These are phyloP conservation scores for Gymnogyps californianus DNA, from an alignment of 2,113 vertebrate genomes.

Conservation along the genomic window DNA sequence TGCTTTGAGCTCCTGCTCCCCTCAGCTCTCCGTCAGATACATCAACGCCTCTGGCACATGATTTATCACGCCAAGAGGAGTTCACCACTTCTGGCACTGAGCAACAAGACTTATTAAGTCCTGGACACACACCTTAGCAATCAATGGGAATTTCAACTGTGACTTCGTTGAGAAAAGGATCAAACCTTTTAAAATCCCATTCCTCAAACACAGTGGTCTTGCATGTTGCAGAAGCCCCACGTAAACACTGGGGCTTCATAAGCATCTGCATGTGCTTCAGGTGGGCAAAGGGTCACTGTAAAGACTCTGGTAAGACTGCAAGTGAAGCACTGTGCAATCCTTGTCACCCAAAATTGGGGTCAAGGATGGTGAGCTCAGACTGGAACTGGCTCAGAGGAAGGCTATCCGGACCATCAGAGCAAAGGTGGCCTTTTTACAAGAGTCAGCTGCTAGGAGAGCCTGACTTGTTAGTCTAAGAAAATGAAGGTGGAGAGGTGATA, in stretches of 20 bases:
- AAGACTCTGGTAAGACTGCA: neutral
- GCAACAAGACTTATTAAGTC: slow-evolving; percentile 1
- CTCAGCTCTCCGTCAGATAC: neutral
- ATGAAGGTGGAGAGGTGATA: slow-evolving; percentile 10
- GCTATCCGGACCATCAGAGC: neutral
- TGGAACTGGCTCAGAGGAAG: neutral
- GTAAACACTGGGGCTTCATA: neutral
- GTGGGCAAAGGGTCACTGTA: neutral
- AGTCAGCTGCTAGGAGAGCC: neutral
- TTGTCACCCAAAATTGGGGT: neutral
- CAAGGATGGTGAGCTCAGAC: neutral
- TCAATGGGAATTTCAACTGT: neutral
- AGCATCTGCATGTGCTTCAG: neutral
- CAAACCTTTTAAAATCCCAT: neutral
- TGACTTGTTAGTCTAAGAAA: neutral
- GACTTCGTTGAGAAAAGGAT: neutral
- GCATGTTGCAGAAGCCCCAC: neutral
- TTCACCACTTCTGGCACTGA: neutral
- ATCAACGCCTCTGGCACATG: rapidly evolving
- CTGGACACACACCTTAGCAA: neutral
- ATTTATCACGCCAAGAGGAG: neutral
- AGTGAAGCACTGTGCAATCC: rapidly evolving
- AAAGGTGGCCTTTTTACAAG: neutral
- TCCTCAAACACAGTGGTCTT: neutral
- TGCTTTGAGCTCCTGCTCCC: neutral